phyloP scores from a whole-genome alignment of 2,113 vertebrate genomes.

The Xyrauchen texanus region DNA sequence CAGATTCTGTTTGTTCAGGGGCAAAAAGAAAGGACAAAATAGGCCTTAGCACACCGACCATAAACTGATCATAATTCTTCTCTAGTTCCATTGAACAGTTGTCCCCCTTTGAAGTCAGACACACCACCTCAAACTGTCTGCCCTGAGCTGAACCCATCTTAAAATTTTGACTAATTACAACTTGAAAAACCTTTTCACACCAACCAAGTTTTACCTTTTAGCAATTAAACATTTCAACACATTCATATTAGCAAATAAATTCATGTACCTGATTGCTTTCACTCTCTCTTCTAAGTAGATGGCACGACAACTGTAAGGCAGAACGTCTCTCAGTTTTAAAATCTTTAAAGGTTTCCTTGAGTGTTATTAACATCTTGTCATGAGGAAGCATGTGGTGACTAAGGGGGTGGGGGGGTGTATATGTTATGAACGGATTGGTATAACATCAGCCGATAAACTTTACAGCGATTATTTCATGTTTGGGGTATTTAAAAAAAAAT shows the following conservation, averaged over 20 bases:
- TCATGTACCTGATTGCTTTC: conserved; percentile 57
- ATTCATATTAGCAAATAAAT: conserved; percentile 54
- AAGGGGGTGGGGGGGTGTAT: not conserved
- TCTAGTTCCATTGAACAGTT: conserved; percentile 4
- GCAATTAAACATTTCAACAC: conserved; percentile 28
- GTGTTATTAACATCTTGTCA: not conserved
- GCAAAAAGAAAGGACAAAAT: conserved; percentile 27
- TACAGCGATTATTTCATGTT: too few relatives aligned
- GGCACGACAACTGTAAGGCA: conserved; percentile 60
- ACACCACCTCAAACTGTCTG: conserved; percentile 18
- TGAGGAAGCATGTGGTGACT: conserved; percentile 33
- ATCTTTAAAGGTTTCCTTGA: conserved; percentile 33
- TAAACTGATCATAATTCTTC: conserved; percentile 21
- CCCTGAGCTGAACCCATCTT: not conserved
- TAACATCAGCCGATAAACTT: too few relatives aligned
- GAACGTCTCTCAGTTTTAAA: conserved; percentile 56
- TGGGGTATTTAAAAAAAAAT: too few relatives aligned
- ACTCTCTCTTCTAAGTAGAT: conserved; percentile 60
- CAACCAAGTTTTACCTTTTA: conserved; percentile 17
- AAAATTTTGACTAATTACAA: too few relatives aligned
- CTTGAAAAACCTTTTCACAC: conserved; percentile 3
- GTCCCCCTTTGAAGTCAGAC: not conserved
- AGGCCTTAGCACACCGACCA: conserved; percentile 32
- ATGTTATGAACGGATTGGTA: too few relatives aligned
- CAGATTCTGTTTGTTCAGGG: conserved; percentile 81